Percentiles rank a stretch among this genome's conserved stretches.
Conservation (phyloP, 2,113 vertebrate genomes). For the Poeciliopsis occidentalis region DNA sequence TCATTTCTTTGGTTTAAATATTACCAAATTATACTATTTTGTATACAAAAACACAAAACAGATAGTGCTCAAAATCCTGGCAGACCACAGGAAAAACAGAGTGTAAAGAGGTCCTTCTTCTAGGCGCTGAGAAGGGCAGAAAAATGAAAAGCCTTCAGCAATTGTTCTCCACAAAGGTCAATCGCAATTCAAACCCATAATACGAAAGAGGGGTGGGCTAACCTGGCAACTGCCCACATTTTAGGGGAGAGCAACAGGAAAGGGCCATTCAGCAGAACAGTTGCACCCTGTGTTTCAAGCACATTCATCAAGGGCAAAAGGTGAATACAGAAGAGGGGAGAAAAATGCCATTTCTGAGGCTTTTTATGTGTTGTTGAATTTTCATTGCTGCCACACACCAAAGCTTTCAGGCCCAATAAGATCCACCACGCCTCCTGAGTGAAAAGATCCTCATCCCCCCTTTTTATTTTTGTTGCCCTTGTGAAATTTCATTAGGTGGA, state of each 20-base stretch:
- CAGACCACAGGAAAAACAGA: conserved; percentile 67
- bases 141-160: conserved; percentile 76
- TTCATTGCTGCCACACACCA: conserved; percentile 26
- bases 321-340: conserved; percentile 54
- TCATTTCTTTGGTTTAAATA: conserved; percentile 13
- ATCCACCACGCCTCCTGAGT: conserved; percentile 53
- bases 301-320: conserved; percentile 74
- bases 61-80: conserved; percentile 59
- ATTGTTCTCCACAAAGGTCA: conserved; percentile 84
- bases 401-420: conserved; percentile 51
- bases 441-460: conserved; percentile 66
- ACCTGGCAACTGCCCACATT: conserved; percentile 63
- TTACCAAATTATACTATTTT: conserved; percentile 7
- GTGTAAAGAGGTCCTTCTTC: conserved; percentile 65
- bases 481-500: conserved; percentile 78
- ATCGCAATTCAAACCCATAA: conserved; percentile 80
- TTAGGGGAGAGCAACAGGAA: conserved; percentile 76
- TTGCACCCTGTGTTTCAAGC: conserved; percentile 65
- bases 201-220: conserved; percentile 51
- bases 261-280: conserved; percentile 75
- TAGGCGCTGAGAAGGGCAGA: conserved; percentile 68
- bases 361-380: conserved; percentile 58
- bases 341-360: conserved; percentile 50
- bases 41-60: conserved; percentile 19
- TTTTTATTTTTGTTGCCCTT: conserved; percentile 69